Evolutionary conservation across 2,113 vertebrate genomes (phyloP), one percentile per base, ranked within the genome.

Genomic region (Himantopus leucocephalus): DNA sequence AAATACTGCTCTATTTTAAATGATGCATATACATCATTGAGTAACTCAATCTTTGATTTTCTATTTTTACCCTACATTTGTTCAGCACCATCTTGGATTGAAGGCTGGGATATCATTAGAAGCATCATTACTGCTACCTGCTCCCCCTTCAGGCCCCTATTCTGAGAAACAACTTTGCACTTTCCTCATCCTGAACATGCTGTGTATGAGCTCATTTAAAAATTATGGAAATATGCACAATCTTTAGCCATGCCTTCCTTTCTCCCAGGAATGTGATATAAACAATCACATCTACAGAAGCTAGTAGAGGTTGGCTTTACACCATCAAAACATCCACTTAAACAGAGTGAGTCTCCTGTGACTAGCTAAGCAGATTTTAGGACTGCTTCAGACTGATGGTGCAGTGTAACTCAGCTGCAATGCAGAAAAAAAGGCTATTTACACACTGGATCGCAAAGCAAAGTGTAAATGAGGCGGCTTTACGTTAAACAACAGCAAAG

Each of bases 311-410:
- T 1, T 93, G 68, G 27, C 47, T 93, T 71, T 52, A 88, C 39
- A 63, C 60, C 47, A 84, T 72, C 79, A 92, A 39, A 94, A 77
- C 56, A 92, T 32, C 41, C 45, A 77, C n/a, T 62, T 90, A 47
- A 72, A 62, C 6, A 58, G 30, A 75, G 13, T 18, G 50, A 93
- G 37, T 58, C 63, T 94, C 71, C 59, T 50, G 82, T 75, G 92
- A 86, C 29, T 39, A 92, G 63, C 72, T 78, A 94, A 88, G 73
- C 55, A 88, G 82, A 86, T 93, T 95, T 81, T 84, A 90, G 76
- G 63, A 39, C 73, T 74, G 56, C 56, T 94, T 84, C 66, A 90
- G 79, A 81, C 39, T 78, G 29, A 59, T 0, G 2, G 73, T 47
- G 82, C 79, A 71, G 56, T 43, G 26, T 60, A 95, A 87, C 41